Evolutionary conservation across 2,113 vertebrate genomes (phyloP), one percentile per base, ranked within the genome.

Genomic region (Prionailurus bengalensis): DNA sequence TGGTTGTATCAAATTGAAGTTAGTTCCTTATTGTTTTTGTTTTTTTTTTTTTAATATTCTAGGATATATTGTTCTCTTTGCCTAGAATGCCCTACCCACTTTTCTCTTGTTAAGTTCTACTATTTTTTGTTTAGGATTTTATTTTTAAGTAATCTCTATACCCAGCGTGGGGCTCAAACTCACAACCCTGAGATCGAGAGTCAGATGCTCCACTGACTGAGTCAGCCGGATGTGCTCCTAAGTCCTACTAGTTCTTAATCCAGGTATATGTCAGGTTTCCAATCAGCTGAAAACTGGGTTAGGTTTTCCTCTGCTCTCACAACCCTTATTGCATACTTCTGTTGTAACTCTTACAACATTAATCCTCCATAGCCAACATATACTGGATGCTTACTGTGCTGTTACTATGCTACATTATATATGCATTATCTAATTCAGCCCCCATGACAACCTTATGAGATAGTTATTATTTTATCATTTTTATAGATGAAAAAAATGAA

Each of bases 1-100:
- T 81, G 74, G 7, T 82, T 91, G 19, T 91, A 82, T 68, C 36
- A 92, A 39, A 66, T 82, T 90, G 65, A 80, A 95, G 58, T 92
- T 87, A 42, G 19, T 66, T 91, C 6, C 48, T 12, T 80, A 16
- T 7, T 87, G 12, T 58, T 79, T 23, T 13, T 33, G 33, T 53
- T 3, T 8, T 87, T 13, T 68, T 61, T 17, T 10, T 79, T 42
- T 55, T 1, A 63, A 82, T 15, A 36, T 89, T 91, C 5, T 58
- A 68, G 25, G 45, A 61, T 42, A n/a, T 74, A 27, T 14, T 79
- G 23, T 19, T 92, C n/a, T 85, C 31, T 95, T 68, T 88, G 68
- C 61, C 36, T 76, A 23, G 58, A 91, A 85, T 76, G 82, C 51
- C 10, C 48, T 63, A 66, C 14, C 31, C 14, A 66, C 53, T 82